Evolutionary conservation across 2,797 vertebrate species (phyloP).

Genomic region (Botia almorhae): DNA sequence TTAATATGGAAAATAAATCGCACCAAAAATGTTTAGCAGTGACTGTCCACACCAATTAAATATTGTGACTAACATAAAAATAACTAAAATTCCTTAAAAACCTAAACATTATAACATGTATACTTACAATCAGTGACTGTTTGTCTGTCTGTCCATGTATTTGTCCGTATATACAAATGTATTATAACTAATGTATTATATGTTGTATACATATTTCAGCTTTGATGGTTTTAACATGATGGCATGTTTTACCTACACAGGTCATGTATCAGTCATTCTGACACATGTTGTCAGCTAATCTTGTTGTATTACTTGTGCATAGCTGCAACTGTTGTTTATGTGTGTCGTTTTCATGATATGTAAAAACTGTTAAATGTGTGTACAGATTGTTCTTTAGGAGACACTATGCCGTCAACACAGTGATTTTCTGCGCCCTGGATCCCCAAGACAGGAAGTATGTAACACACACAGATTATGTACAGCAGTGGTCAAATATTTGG

Average conservation of each 20-base stretch:
- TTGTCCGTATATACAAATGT: too few species aligned
- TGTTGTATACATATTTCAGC: background rate
- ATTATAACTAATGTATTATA: too few species aligned
- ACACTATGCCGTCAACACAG: slow-evolving; percentile 91
- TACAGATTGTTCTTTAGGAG: slow-evolving; percentile 93
- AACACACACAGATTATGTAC: slow-evolving; percentile 1
- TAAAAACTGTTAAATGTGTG: background rate
- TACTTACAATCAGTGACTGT: too few species aligned
- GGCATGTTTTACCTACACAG: background rate
- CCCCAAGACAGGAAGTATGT: slow-evolving; percentile 94
- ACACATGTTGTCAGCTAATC: background rate
- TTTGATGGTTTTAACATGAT: background rate
- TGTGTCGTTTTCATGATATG: too few species aligned
- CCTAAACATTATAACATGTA: too few species aligned
- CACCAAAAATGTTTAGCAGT: too few species aligned
- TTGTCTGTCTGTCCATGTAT: too few species aligned
- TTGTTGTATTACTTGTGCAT: background rate
- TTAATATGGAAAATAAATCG: too few species aligned
- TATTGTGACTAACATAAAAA: too few species aligned
- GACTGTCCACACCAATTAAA: too few species aligned
- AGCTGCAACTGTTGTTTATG: too few species aligned
- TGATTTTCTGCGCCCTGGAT: slow-evolving; percentile 95
- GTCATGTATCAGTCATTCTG: background rate
- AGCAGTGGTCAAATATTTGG: background rate
- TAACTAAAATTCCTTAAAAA: too few species aligned